Conservation (phyloP, 30 jellyfish, hydroid and myxozoan species). For the Rhopilema esculentum region DNA sequence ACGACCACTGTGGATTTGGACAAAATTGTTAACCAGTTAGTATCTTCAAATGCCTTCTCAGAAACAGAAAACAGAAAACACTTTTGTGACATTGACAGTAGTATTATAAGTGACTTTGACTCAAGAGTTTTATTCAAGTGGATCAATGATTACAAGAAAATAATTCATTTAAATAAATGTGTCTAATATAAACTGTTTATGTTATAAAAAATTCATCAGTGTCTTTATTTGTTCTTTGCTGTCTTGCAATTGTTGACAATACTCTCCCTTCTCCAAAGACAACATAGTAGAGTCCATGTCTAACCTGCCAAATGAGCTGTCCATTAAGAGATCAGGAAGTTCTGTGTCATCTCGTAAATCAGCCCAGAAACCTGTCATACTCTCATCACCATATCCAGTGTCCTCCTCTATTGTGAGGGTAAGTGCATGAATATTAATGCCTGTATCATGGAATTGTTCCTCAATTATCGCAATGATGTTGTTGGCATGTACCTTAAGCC, state of each 20-base stretch:
- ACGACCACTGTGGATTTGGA: conserved; percentile 23
- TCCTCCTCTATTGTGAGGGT: neutral
- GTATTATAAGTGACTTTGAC: neutral
- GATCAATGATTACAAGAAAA: neutral
- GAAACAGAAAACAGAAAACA: neutral
- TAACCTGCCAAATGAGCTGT: neutral
- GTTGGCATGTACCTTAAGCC: conserved; percentile 29
- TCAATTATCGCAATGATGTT: conserved; percentile 5
- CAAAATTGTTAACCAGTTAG: conserved; percentile 29
- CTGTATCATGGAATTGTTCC: neutral
- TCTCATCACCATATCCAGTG: neutral
- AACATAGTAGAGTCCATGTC: neutral
- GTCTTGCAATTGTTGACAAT: neutral
- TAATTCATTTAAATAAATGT: neutral
- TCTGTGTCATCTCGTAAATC: neutral
- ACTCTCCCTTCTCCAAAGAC: neutral
- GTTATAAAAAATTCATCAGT: neutral
- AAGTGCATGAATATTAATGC: conserved; percentile 1
- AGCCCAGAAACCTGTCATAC: neutral
- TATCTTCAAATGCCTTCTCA: neutral
- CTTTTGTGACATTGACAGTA: neutral
- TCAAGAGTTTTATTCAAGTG: conserved; percentile 5
- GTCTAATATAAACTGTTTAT: neutral
- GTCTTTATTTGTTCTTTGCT: neutral
- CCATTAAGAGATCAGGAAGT: neutral